Evolutionary conservation across 2,113 vertebrate genomes (phyloP).

Genomic region (Poeciliopsis prolifica): DNA sequence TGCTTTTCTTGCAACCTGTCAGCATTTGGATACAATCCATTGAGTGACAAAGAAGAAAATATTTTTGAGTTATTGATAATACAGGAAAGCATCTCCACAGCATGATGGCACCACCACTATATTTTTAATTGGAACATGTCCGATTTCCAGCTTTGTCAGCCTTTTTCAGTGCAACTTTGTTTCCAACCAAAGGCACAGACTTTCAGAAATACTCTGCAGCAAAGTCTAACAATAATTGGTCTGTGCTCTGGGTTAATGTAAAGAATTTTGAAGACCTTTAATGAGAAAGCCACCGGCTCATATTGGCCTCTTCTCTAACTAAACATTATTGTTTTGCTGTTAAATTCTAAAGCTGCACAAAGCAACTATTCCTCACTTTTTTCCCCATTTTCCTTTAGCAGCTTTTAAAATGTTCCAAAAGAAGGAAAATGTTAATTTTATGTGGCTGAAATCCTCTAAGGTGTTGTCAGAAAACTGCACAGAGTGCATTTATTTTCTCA

Average conservation of each 20-base stretch:
- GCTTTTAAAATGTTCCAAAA: conserved; percentile 10
- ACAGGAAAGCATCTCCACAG: neutral
- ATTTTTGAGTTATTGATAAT: neutral
- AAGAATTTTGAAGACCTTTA: conserved; percentile 13
- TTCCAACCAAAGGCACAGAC: conserved; percentile 4
- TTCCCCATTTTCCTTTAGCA: neutral
- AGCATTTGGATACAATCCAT: too few relatives aligned
- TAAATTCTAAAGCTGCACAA: neutral
- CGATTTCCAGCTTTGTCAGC: neutral
- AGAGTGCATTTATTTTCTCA: conserved; percentile 24
- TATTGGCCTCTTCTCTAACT: neutral
- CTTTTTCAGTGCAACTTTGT: neutral
- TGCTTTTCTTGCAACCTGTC: too few relatives aligned
- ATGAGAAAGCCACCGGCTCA: conserved; percentile 3
- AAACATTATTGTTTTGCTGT: conserved; percentile 2
- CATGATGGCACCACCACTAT: neutral
- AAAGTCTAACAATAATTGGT: conserved; percentile 5
- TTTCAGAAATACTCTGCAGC: conserved; percentile 2
- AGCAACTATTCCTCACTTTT: neutral
- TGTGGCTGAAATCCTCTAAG: conserved; percentile 15
- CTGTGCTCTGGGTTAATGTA: conserved; percentile 2
- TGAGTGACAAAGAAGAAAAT: neutral
- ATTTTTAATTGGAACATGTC: neutral
- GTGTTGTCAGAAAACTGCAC: conserved; percentile 41
- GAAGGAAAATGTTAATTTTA: conserved; percentile 23